Base-by-base conservation (phyloP, 1,140 invertebrate genomes). In the Bradynema listronoti region DNA sequence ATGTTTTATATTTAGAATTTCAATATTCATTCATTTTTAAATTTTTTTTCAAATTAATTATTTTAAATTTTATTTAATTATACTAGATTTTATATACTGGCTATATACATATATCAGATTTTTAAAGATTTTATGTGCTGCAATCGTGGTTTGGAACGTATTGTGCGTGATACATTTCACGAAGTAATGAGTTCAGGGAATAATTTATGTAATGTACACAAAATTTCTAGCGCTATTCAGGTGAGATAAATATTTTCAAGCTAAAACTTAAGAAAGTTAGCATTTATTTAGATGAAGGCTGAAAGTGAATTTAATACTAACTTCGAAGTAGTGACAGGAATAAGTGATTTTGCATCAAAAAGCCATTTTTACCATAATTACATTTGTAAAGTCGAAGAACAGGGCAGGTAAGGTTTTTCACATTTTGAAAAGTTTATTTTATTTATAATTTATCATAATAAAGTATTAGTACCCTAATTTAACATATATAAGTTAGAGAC, bases 41-140 rank as follows among this genome's bases (percentile, higher is more conserved):
- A n/a, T n/a, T n/a, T n/a, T n/a, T n/a, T n/a, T n/a, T n/a, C n/a
- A n/a, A n/a, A n/a, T n/a, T n/a, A n/a, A n/a, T n/a, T n/a, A n/a
- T n/a, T n/a, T n/a, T n/a, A n/a, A n/a, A n/a, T n/a, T n/a, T n/a
- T n/a, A n/a, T n/a, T n/a, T n/a, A n/a, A n/a, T n/a, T n/a, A n/a
- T n/a, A n/a, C n/a, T n/a, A n/a, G n/a, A n/a, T n/a, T n/a, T n/a
- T n/a, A n/a, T n/a, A n/a, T n/a, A n/a, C n/a, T n/a, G n/a, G n/a
- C n/a, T n/a, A n/a, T n/a, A n/a, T n/a, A n/a, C 53, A 43, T 27
- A 43, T 39, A n/a, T 14, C 24, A 24, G 41, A 19, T 14, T 33
- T n/a, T n/a, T 52, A n/a, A 27, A 61, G 58, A 58, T 30, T 69
- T 69, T 39, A 69, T 69, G 67, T 69, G 67, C 55, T 69, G 67